These are phyloP conservation scores for Gymnopithys bicolor DNA, from an alignment of 2,797 vertebrate genomes.

Conservation along the genomic window DNA sequence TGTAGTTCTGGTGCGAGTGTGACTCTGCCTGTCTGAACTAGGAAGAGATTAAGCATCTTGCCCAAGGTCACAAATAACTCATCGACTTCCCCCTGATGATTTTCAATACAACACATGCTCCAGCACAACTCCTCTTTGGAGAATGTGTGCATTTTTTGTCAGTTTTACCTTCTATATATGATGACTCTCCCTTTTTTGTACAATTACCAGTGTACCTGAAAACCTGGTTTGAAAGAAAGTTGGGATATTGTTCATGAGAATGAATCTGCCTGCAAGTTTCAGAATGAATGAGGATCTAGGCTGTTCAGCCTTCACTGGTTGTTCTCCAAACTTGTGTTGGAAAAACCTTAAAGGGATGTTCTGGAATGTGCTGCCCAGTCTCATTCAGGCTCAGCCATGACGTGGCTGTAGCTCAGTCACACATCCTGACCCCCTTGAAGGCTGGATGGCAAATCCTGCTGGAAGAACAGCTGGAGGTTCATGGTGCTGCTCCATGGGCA, in stretches of 20 bases:
- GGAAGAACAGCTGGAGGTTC: background rate
- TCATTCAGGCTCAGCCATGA: background rate
- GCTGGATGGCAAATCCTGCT: background rate
- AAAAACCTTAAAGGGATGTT: background rate
- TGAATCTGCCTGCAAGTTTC: background rate
- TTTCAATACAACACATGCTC: background rate
- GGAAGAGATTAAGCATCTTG: background rate
- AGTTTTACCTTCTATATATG: background rate
- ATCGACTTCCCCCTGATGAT: background rate
- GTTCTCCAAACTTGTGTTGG: background rate
- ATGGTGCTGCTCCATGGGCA: background rate
- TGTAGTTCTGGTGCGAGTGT: background rate
- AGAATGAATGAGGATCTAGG: background rate
- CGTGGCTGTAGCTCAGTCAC: background rate
- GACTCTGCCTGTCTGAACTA: slow-evolving; percentile 9
- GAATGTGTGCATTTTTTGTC: background rate
- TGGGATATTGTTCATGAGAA: background rate
- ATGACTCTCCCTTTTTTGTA: background rate
- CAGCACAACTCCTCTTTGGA: background rate
- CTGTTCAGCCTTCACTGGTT: background rate
- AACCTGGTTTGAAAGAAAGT: background rate
- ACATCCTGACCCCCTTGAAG: background rate
- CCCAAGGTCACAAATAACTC: slow-evolving; percentile 3
- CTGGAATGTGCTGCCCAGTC: background rate
- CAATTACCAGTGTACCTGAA: background rate